Evolutionary conservation across 2,797 vertebrate species (phyloP).

Genomic region (Lepilemur ruficaudatus): DNA sequence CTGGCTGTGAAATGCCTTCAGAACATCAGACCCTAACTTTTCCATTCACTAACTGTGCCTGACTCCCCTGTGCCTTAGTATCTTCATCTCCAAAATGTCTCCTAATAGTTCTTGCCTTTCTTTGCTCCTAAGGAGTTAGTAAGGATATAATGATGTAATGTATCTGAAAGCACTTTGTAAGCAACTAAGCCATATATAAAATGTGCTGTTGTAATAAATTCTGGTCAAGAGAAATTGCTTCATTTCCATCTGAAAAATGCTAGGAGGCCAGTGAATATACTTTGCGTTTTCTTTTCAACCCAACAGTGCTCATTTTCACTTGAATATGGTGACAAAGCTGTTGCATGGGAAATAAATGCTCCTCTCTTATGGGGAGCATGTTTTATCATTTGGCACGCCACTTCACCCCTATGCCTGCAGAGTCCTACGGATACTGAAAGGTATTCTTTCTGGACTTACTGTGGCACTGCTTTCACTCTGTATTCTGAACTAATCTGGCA

Average conservation of each 20-base stretch:
- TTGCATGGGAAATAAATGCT: not conserved
- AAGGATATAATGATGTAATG: not conserved
- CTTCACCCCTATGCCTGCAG: not conserved
- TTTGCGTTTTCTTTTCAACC: not conserved
- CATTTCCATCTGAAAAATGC: not conserved
- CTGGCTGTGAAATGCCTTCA: not conserved
- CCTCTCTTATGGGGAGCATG: not conserved
- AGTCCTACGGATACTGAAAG: not conserved
- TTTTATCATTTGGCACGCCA: not conserved
- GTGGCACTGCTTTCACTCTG: not conserved
- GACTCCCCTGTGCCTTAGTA: not conserved
- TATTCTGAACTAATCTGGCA: not conserved
- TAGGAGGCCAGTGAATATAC: not conserved
- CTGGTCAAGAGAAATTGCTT: not conserved
- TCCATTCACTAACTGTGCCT: not conserved
- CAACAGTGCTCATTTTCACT: not conserved
- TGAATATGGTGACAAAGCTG: not conserved
- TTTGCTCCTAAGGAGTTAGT: not conserved
- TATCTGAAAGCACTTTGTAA: not conserved
- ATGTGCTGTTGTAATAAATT: not conserved
- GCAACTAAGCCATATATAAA: not conserved
- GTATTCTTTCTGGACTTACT: not conserved
- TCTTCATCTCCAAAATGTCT: not conserved
- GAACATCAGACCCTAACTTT: not conserved
- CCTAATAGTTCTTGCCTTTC: not conserved